phyloP scores from a whole-genome alignment of 2,797 vertebrate species.

The Coregonus ussuriensis region DNA sequence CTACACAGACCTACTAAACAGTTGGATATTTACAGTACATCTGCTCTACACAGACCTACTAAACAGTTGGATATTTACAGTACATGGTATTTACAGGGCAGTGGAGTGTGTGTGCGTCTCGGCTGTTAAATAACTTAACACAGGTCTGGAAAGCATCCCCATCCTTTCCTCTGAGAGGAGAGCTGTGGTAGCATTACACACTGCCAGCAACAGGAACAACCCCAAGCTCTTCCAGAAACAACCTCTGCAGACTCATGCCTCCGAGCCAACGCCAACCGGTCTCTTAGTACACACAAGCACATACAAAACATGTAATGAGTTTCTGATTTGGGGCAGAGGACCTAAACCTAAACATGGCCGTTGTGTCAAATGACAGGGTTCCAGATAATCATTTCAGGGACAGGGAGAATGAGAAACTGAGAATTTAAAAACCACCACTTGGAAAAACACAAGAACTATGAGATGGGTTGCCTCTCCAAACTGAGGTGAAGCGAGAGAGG shows the following conservation, averaged over 20 bases:
- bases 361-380: conserved; percentile 61
- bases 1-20: too few species aligned
- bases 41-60: background rate
- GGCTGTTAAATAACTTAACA: conserved; percentile 8
- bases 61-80: background rate
- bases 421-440: conserved; percentile 54
- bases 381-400: conserved; percentile 65
- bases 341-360: conserved; percentile 23
- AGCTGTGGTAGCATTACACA: background rate
- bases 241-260: background rate
- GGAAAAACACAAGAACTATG: conserved; percentile 32
- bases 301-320: conserved; percentile 47
- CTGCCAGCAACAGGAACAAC: background rate
- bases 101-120: background rate
- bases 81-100: background rate
- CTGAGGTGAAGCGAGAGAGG: conserved; percentile 8
- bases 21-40: too few species aligned
- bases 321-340: conserved; percentile 56
- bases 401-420: conserved; percentile 52
- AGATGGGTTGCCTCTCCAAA: conserved; percentile 13
- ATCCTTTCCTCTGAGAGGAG: conserved; percentile 6
- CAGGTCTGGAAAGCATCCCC: conserved; percentile 7
- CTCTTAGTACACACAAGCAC: conserved; percentile 48
- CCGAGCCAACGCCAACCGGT: conserved; percentile 44
- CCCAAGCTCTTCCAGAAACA: background rate